Conservation (phyloP, 2,888 invertebrate genomes). For the Drosophila acutilabella region DNA sequence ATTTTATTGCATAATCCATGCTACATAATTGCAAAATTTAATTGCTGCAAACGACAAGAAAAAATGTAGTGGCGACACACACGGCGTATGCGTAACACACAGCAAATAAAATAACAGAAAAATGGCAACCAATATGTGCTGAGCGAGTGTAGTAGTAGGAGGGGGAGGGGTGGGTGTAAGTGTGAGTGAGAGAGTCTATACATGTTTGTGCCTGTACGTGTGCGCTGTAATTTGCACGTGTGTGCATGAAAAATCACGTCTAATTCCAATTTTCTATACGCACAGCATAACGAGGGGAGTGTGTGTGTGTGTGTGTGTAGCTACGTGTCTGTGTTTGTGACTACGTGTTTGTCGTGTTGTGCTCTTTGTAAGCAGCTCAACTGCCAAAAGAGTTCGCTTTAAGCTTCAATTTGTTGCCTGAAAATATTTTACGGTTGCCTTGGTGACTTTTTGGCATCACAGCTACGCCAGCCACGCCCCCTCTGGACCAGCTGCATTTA, state of each 20-base stretch:
- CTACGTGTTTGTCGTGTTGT: constrained; percentile 15
- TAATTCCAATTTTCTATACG: constrained; percentile 48
- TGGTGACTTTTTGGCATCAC: constrained; percentile 28
- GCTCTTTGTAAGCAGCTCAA: constrained; percentile 10
- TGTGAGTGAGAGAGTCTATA: not conserved
- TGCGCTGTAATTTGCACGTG: constrained; percentile 24
- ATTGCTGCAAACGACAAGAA: constrained; percentile 37
- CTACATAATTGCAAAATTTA: constrained; percentile 60
- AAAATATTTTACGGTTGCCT: constrained; percentile 39
- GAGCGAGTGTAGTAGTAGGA: not conserved
- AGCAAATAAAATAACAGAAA: constrained; percentile 33
- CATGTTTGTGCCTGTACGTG: not conserved
- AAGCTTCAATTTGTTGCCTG: constrained; percentile 53
- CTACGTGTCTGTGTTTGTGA: not conserved
- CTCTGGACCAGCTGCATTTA: constrained; percentile 43
- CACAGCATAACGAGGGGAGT: constrained; percentile 5
- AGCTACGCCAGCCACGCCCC: constrained; percentile 6
- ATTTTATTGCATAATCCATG: constrained; percentile 56
- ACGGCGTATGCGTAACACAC: constrained; percentile 48
- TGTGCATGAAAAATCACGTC: constrained; percentile 51
- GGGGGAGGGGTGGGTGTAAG: not conserved
- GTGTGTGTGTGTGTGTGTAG: not conserved
- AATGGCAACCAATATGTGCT: constrained; percentile 6
- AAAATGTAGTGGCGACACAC: constrained; percentile 1
- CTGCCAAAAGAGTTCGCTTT: constrained; percentile 37